Evolutionary conservation across 2,888 invertebrate genomes (phyloP), one percentile per base, ranked within the genome.

Genomic region (Sthenelais limicola): DNA sequence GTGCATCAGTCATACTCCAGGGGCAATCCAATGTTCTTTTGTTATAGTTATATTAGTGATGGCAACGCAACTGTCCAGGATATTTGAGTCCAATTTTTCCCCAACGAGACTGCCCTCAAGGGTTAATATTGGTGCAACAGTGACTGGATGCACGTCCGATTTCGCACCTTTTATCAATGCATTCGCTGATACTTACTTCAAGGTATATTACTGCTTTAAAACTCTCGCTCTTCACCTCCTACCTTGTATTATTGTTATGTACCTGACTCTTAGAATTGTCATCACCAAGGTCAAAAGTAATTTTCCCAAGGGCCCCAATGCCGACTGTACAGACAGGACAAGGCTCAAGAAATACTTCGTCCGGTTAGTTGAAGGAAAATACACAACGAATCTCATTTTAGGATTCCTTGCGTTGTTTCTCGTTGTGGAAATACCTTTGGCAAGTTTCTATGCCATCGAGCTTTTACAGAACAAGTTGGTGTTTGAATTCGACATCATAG

Each of bases 121-220:
- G 5, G 21, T 62, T 1, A 1, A 33, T 1, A 21, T 43, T 2
- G 38, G 38, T n/a, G 38, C 2, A 1, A 18, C 3, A 12, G 62
- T 62, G 1, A 38, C 35, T 1, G 62, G 62, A 5, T 62, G 62
- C 21, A 35, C 38, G 1, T 62, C 62, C 21, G 3, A 62, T 9
- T 62, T 62, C 21, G 62, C 38, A 15, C 62, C 62, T 1, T 62
- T 62, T 18, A 43, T 62, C 12, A 62, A 24, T 26, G 62, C 62
- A 2, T 62, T 62, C 38, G 43, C 62, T 3, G 62, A 62, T 1
- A 35, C 43, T 1, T 62, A 62, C 62, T 62, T 62, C 62, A 62
- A 62, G 38, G 62, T 62, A 18, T 62, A 62, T 28, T 62, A 26
- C 38, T 62, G 62, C 38, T 62, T 62, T 24, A 62, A 62, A 43